A percentile compares a stretch with the other conserved stretches of the same genome.
These are phyloP conservation scores for Salminus brasiliensis DNA, from an alignment of 2,113 vertebrate species.

Conservation along the genomic window DNA sequence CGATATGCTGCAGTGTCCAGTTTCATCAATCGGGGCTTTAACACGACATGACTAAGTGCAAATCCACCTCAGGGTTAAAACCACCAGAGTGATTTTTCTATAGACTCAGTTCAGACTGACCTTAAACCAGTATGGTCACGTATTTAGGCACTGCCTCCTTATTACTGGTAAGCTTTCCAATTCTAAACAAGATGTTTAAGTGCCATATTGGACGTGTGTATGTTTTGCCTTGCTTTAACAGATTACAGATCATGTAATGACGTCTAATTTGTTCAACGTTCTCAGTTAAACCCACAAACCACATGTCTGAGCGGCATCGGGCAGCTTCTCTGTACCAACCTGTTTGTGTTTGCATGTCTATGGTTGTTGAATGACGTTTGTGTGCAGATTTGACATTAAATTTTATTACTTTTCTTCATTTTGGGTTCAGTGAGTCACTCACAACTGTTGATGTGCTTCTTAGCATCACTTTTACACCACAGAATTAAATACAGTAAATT, in stretches of 20 bases:
- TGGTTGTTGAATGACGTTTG: conserved; percentile 69
- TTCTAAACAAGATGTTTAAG: neutral
- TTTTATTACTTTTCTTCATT: conserved; percentile 72
- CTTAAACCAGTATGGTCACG: neutral
- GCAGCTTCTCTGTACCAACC: conserved; percentile 63
- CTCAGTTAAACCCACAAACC: conserved; percentile 46
- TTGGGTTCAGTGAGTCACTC: conserved; percentile 39
- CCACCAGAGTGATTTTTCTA: neutral
- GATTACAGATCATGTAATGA: neutral
- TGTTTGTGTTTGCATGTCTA: conserved; percentile 70
- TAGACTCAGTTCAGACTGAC: neutral
- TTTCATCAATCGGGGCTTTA: neutral
- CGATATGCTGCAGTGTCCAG: conserved; percentile 3
- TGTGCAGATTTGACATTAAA: conserved; percentile 70
- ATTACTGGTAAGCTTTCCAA: neutral
- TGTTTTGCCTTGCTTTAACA: neutral
- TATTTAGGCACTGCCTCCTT: neutral
- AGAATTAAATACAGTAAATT: too few relatives aligned
- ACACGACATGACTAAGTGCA: neutral
- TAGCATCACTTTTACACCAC: neutral
- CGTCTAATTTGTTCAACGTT: conserved; percentile 4
- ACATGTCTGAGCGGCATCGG: conserved; percentile 28
- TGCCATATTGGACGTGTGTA: neutral
- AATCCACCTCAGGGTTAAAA: neutral
- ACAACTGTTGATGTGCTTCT: conserved; percentile 2